These are phyloP conservation scores for Collichthys lucidus DNA, from an alignment of 2,113 vertebrate genomes.

Conservation along the genomic window DNA sequence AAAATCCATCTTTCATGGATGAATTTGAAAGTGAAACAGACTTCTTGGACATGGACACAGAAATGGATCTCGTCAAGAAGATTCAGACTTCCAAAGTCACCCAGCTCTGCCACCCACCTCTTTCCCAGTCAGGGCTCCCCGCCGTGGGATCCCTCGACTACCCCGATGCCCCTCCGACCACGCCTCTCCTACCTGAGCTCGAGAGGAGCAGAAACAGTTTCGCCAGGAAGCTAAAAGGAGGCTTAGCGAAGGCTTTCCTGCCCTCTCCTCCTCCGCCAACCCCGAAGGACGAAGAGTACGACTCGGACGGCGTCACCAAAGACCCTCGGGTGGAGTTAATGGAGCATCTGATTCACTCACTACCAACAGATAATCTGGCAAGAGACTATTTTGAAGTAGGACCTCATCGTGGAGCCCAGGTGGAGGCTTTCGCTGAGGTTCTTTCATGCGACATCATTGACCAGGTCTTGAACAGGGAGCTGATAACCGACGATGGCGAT, in stretches of 20 bases:
- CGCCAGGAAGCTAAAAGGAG: slow-evolving; percentile 81
- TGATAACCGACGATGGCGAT: background rate
- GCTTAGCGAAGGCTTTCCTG: slow-evolving; percentile 82
- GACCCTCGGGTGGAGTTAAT: slow-evolving; percentile 68
- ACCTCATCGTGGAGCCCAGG: slow-evolving; percentile 6
- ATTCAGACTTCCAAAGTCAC: background rate
- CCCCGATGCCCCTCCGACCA: slow-evolving; percentile 84
- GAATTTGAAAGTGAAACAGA: background rate
- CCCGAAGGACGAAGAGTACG: slow-evolving; percentile 71
- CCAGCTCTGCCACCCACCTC: slow-evolving; percentile 9
- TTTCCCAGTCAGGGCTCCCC: slow-evolving; percentile 64
- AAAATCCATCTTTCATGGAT: background rate
- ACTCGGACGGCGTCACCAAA: background rate
- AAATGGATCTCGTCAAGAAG: background rate
- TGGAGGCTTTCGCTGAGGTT: slow-evolving; percentile 67
- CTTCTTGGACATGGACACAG: background rate
- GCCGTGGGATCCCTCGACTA: slow-evolving; percentile 81
- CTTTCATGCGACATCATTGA: slow-evolving; percentile 69
- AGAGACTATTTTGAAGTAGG: background rate
- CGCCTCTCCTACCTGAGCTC: slow-evolving; percentile 80
- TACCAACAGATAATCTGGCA: slow-evolving; percentile 51
- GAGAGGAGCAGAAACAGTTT: slow-evolving; percentile 80
- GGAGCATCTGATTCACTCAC: slow-evolving; percentile 76
- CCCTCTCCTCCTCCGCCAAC: slow-evolving; percentile 84
- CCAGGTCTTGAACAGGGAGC: slow-evolving; percentile 25